phyloP scores from a whole-genome alignment of 2,113 vertebrate species.

The Pteronura brasiliensis region DNA sequence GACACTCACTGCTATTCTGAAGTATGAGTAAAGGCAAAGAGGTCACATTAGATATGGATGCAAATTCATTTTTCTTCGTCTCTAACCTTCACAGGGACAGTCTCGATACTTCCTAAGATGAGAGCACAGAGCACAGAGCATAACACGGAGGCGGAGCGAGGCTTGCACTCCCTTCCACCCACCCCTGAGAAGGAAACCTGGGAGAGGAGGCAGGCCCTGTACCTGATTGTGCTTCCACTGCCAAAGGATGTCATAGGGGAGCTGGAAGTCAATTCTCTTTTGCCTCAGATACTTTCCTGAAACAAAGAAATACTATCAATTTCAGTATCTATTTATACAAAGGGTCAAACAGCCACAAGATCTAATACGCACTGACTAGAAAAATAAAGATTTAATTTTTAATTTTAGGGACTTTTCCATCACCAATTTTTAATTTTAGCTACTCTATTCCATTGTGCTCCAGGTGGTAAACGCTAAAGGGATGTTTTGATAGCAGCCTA shows the following conservation, averaged over 20 bases:
- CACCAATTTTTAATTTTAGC: background rate
- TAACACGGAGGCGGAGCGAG: background rate
- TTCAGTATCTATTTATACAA: constrained; percentile 27
- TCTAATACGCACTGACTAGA: background rate
- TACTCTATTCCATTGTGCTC: background rate
- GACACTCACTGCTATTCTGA: constrained; percentile 62
- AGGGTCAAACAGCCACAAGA: background rate
- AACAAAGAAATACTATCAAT: constrained; percentile 64
- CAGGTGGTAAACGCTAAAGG: background rate
- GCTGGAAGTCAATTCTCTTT: constrained; percentile 96
- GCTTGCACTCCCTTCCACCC: background rate
- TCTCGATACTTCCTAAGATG: background rate
- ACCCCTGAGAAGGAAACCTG: background rate
- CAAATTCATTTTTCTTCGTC: constrained; percentile 59
- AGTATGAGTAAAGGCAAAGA: constrained; percentile 65
- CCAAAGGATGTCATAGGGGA: constrained; percentile 98
- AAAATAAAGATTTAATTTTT: background rate
- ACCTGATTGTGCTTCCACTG: constrained; percentile 98
- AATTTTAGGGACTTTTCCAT: constrained; percentile 1
- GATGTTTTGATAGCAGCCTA: background rate
- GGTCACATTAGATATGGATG: constrained; percentile 62
- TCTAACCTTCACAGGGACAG: constrained; percentile 44
- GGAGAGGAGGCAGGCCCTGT: constrained; percentile 53
- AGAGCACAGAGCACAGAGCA: background rate
- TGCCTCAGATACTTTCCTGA: constrained; percentile 98